Base-by-base conservation (phyloP, 2,113 vertebrate species). In the Oryzias celebensis region DNA sequence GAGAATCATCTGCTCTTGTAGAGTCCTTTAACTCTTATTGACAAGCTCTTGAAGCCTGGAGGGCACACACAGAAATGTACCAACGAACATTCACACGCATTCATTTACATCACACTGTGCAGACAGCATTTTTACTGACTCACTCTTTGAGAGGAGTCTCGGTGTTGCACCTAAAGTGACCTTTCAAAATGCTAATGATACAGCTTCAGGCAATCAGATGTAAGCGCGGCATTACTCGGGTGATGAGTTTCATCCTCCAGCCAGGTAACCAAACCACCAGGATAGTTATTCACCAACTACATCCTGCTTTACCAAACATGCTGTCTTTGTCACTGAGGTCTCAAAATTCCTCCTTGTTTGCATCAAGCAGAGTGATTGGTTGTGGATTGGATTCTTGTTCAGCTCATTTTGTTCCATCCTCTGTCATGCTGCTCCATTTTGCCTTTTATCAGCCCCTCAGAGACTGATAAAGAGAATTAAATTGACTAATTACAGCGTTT, bases 1-100 rank as follows among this genome's bases (percentile, higher is more conserved):
- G 68, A 83, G 86, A 80, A 68, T 80, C 66, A 66, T 70, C 55
- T 80, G 70, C 58, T 80, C 72, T 71, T 66, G 68, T 56, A 13
- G 16, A 78, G 73, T 74, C 51, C 68, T 81, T 78, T 81, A 77
- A 84, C 65, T 82, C 66, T 65, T 80, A 83, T 85, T 67, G 82
- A 87, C 75, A 83, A 54, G 65, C 45, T 65, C 26, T 4, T 17
- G 53, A 52, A 59, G 68, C 61, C 84, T 36, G 28, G 24, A 68
- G 58, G 76, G 58, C 5, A 4, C 42, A 24, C 6, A 5, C 14
- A 47, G 16, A 7, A 17, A 47, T n/a, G 15, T 4, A 46, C 14
- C 4, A 16, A 46, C 16, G 7, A 10, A 46, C 45, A 47, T 17
- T n/a, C 17, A 47, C 45, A 47, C 45, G 14, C 42, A 58, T 24